Evolutionary conservation across 2,888 invertebrate genomes (phyloP).

Genomic region (Rhagophthalmus giganteus): DNA sequence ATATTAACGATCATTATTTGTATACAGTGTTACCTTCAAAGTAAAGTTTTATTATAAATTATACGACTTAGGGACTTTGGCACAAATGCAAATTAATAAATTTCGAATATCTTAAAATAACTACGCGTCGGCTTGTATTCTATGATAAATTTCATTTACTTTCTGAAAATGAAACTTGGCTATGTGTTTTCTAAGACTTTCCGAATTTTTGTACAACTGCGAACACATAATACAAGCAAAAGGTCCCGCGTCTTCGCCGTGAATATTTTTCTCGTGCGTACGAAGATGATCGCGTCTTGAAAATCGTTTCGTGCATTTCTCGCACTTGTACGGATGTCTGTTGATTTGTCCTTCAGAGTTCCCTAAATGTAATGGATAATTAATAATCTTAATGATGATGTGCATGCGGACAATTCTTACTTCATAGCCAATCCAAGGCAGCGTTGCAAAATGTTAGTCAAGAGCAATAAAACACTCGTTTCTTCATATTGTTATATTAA

Average conservation of each 20-base stretch:
- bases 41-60: too few relatives aligned
- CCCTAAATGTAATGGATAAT: slow-evolving; percentile 47
- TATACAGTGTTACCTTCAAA: too few relatives aligned
- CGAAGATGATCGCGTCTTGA: slow-evolving; percentile 55
- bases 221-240: slow-evolving; percentile 55
- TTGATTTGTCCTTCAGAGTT: slow-evolving; percentile 42
- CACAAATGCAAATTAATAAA: background rate
- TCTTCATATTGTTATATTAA: background rate
- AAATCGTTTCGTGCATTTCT: slow-evolving; percentile 53
- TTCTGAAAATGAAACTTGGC: slow-evolving; percentile 53
- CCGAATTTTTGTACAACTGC: slow-evolving; percentile 56
- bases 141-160: slow-evolving; percentile 6
- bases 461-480: background rate
- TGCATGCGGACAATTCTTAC: slow-evolving; percentile 39
- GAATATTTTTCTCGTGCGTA: slow-evolving; percentile 57
- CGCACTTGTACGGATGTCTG: slow-evolving; percentile 48
- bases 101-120: background rate
- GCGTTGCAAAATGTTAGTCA: slow-evolving; percentile 14
- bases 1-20: too few relatives aligned
- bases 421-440: slow-evolving; percentile 33
- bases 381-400: slow-evolving; percentile 26
- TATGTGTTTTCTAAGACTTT: slow-evolving; percentile 56
- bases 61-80: too few relatives aligned
- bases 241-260: slow-evolving; percentile 56
- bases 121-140: slow-evolving; percentile 7